Base-by-base conservation (phyloP, 2,113 vertebrate genomes). In the Python bivittatus region DNA sequence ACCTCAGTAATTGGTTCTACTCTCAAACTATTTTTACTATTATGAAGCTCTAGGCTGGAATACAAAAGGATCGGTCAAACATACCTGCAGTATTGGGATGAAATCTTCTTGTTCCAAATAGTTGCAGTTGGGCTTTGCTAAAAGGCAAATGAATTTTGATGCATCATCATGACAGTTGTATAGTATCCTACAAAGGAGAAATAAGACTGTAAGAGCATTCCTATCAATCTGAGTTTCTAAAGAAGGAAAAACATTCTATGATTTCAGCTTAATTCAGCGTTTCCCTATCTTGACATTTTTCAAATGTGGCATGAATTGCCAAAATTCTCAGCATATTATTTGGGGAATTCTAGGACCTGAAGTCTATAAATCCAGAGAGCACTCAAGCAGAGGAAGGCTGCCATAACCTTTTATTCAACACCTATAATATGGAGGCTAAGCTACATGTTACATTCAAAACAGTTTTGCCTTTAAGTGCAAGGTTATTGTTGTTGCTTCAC, bases 31-130 rank as follows among this genome's bases (percentile, higher is more conserved):
- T 60, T 61, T 60, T 88, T 56, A 44, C 23, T 13, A 56, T 9
- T 54, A 60, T 17, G 38, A 79, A n/a, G 38, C 13, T 64, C 25
- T 27, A 64, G 38, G 12, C 25, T 88, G 25, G 57, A 27, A 89
- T 52, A 17, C 44, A 48, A 17, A 29, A 42, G 60, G 15, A 17
- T 22, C 53, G 92, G 42, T 22, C 61, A 91, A 93, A 92, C 93
- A 90, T 96, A 99, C 99, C 98, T 99, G 99, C 96, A 99, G 97
- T 61, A 99, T 97, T 13, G 98, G 99, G 97, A 99, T 98, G 95
- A 99, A 99, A 96, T 99, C 99, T 94, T 99, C 99, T 96, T 99
- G 99, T 93, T 99, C 98, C 60, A 99, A 97, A 97, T 96, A 99
- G 94, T 93, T 98, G 95, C 97, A 98, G 97, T 97, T 96, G 23